Base-by-base conservation (phyloP, 2,888 invertebrate genomes). In the Leucoma salicis region DNA sequence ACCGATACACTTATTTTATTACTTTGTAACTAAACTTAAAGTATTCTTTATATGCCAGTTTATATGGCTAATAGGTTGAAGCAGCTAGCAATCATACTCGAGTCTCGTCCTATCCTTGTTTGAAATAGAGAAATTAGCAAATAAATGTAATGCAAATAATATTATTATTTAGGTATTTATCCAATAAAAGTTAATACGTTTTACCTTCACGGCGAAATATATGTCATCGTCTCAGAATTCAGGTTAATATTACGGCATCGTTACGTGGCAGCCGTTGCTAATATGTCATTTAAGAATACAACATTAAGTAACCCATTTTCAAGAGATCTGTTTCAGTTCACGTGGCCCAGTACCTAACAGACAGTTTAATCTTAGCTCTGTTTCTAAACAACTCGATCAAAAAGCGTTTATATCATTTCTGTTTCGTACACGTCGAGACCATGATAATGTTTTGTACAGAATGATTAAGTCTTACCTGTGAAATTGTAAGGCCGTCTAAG, bases 271-370 rank as follows among this genome's bases (percentile, higher is more conserved):
- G 28, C 29, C 31, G 39, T 29, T 41, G 41, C 35, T 37, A 43
- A 38, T 27, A 45, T 41, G 53, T 62, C 27, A 44, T 44, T 18
- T 14, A 34, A 21, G 14, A 41, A 39, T 29, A 11, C 13, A n/a
- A 16, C 36, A 56, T 44, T 46, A 52, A 42, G 46, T 42, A 61
- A 44, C 43, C 58, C 28, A 61, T 61, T 57, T 60, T 53, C 41
- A 24, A 42, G 32, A 52, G 37, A 29, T 28, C 14, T 39, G 27
- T n/a, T 18, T 42, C 34, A 42, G 32, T 33, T 39, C 11, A 43
- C 63, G 57, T 57, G 59, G 55, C 59, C n/a, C n/a, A 44, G 45
- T 31, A 11, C 12, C 3, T 15, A 31, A 35, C 54, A 36, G 41
- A 43, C 39, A 35, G 53, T 31, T 45, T 39, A 42, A 52, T 46